Conservation (phyloP, 2,797 vertebrate genomes). For the Poecilia picta region DNA sequence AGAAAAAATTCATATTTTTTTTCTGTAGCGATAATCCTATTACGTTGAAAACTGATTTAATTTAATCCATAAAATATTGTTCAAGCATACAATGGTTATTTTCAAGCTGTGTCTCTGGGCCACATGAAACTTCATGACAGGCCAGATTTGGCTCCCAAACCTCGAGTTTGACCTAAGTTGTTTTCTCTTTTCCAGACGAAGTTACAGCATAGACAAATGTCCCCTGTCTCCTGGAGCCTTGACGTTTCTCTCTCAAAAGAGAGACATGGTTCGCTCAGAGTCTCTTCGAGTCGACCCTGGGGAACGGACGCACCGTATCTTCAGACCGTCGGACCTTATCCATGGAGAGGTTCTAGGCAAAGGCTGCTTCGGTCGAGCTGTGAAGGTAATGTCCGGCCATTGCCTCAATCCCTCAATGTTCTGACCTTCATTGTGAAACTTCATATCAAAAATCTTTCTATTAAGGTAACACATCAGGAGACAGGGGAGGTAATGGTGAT, state of each 20-base stretch:
- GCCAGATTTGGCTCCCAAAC: too few relatives aligned
- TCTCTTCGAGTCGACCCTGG: slow-evolving; percentile 87
- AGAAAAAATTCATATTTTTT: too few relatives aligned
- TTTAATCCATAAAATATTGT: too few relatives aligned
- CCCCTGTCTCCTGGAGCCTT: slow-evolving; percentile 77
- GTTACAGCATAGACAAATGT: slow-evolving; percentile 93
- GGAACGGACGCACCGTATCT: slow-evolving; percentile 89
- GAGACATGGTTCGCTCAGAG: slow-evolving; percentile 93
- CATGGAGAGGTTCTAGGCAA: slow-evolving; percentile 95
- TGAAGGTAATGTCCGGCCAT: slow-evolving; percentile 84
- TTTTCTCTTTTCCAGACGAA: slow-evolving; percentile 81
- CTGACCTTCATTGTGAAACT: neutral
- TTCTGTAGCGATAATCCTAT: too few relatives aligned
- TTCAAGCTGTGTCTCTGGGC: too few relatives aligned
- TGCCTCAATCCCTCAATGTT: neutral
- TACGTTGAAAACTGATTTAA: too few relatives aligned
- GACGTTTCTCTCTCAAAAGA: slow-evolving; percentile 83
- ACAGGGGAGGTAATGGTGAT: slow-evolving; percentile 99
- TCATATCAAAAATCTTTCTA: slow-evolving; percentile 12
- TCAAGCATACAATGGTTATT: too few relatives aligned
- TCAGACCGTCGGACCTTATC: slow-evolving; percentile 95
- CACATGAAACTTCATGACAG: too few relatives aligned
- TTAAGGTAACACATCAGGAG: slow-evolving; percentile 91
- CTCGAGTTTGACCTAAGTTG: slow-evolving; percentile 8
- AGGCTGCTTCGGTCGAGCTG: slow-evolving; percentile 95